Conservation (phyloP, 2,888 invertebrate genomes). For the Branchellion lobata region DNA sequence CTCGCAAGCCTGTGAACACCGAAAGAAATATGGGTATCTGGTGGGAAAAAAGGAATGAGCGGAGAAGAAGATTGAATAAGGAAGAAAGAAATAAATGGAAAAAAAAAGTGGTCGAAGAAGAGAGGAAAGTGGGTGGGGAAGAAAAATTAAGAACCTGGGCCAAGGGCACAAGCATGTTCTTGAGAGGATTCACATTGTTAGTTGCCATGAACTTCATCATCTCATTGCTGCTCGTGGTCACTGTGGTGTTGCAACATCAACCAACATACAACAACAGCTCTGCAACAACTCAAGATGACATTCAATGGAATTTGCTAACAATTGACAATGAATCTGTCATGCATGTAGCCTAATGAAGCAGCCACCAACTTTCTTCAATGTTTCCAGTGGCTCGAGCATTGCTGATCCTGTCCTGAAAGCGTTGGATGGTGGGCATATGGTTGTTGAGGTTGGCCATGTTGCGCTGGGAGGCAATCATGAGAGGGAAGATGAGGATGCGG, state of each 20-base stretch:
- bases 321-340: no score
- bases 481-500: slow-evolving; percentile 77
- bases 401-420: slow-evolving; percentile 79
- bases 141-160: slow-evolving; percentile 56
- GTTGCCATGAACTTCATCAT: slow-evolving; percentile 79
- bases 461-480: slow-evolving; percentile 79
- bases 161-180: slow-evolving; percentile 69
- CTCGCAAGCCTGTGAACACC: slow-evolving; percentile 81
- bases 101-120: no score
- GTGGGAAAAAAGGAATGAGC: neutral
- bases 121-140: no score
- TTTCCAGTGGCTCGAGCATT: slow-evolving; percentile 83
- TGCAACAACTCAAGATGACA: no score
- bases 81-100: neutral
- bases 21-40: slow-evolving; percentile 83
- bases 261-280: slow-evolving; percentile 74
- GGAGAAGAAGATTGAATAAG: neutral
- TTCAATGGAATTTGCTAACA: no score
- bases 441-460: slow-evolving; percentile 80
- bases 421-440: slow-evolving; percentile 80
- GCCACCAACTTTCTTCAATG: slow-evolving; percentile 69
- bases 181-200: slow-evolving; percentile 77
- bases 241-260: slow-evolving; percentile 60
- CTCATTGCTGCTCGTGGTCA: slow-evolving; percentile 75
- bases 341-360: neutral